Evolutionary conservation across 1,140 invertebrate genomes (phyloP), one percentile per base, ranked within the genome.

Genomic region (Schlechtendalia chinensis): DNA sequence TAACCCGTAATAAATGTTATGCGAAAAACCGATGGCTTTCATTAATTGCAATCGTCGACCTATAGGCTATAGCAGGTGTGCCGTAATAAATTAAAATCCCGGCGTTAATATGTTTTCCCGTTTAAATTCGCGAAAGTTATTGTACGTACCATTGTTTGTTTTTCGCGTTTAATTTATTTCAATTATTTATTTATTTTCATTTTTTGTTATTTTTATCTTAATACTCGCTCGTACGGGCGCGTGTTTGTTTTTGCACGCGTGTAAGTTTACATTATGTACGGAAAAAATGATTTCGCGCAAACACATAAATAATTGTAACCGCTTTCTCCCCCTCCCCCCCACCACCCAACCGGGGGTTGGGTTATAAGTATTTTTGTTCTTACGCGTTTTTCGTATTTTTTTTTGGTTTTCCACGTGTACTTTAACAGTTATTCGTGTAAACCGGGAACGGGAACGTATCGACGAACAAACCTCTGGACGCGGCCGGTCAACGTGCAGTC

Each of bases 201-300:
- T n/a, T 45, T 47, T 47, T 45, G n/a, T n/a, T 47, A 11, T 50
- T 24, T 50, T 69, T 27, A 27, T 69, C 45, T 50, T 50, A 24
- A 24, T 24, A 50, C 14, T 24, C 16, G 32, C 8, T 8, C 24
- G 17, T 22, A 69, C 39, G 10, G 14, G 22, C 5, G 6, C 19
- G 65, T 69, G 12, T 69, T 47, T 69, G 32, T 22, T 47, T 47
- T 69, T n/a, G n/a, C n/a, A n/a, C n/a, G n/a, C n/a, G n/a, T n/a
- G 12, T 69, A 24, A 45, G 32, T 67, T 67, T 67, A 67, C n/a
- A n/a, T n/a, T 67, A 67, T 67, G n/a, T 45, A 45, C 39, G 32
- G 29, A 65, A 12, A 65, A 65, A 65, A n/a, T n/a, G 3, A 69
- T 69, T 69, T 69, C 24, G n/a, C 45, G 39, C 14, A 69, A 47